Conservation (phyloP, 2,888 invertebrate genomes). For the Camptogramma bilineatum region DNA sequence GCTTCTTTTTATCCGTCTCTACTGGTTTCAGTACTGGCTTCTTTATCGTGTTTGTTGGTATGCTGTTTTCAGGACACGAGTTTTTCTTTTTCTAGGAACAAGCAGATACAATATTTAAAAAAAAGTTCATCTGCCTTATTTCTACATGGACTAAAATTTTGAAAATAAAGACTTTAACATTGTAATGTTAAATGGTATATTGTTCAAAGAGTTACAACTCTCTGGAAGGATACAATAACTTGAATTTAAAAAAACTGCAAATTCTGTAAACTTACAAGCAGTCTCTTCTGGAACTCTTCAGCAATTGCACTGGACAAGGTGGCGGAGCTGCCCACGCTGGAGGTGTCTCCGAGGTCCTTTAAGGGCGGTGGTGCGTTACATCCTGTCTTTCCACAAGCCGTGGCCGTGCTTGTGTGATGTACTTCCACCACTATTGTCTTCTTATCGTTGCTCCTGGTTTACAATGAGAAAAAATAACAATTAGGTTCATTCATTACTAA, state of each 20-base stretch:
- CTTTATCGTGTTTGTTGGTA: slow-evolving; percentile 58
- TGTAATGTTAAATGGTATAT: no score
- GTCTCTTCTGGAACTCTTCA: slow-evolving; percentile 77
- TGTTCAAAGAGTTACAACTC: no score
- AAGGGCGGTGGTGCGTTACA: slow-evolving; percentile 67
- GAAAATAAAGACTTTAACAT: no score
- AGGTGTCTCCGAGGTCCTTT: slow-evolving; percentile 62
- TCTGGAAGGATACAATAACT: no score
- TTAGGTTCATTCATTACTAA: no score
- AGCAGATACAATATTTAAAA: not conserved
- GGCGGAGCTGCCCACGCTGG: slow-evolving; percentile 71
- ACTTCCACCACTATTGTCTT: slow-evolving; percentile 92
- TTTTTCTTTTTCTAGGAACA: slow-evolving; percentile 69
- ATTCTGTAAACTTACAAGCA: slow-evolving; percentile 60
- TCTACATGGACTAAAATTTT: no score
- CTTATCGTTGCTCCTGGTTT: slow-evolving; percentile 71
- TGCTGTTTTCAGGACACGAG: slow-evolving; percentile 54
- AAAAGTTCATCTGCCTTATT: not conserved
- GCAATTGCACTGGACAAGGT: slow-evolving; percentile 82
- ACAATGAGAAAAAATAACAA: not conserved
- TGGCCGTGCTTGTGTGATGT: slow-evolving; percentile 79
- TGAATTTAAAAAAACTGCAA: not conserved
- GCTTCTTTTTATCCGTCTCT: slow-evolving; percentile 87
- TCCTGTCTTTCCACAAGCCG: slow-evolving; percentile 65
- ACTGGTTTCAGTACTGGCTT: slow-evolving; percentile 71